A percentile compares a stretch with the other conserved stretches of the same genome.
These are phyloP conservation scores for Oncorhynchus kisutch DNA, from an alignment of 2,113 vertebrate genomes.

Conservation along the genomic window DNA sequence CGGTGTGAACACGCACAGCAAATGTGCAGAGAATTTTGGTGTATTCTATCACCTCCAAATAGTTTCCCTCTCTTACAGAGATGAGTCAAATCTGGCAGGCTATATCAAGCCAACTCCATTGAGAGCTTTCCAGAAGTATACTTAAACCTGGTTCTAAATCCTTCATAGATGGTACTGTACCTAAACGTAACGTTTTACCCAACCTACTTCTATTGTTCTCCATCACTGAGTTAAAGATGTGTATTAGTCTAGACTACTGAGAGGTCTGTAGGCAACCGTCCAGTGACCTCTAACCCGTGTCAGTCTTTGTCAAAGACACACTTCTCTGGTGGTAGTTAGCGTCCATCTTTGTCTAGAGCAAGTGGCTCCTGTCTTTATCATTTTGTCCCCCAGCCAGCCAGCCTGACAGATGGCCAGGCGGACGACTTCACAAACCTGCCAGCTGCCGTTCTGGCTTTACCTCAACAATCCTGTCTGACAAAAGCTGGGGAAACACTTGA, in stretches of 20 bases:
- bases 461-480: conserved; percentile 10
- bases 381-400: not conserved
- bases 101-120: not conserved
- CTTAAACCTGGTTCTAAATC: too few relatives aligned
- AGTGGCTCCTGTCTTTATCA: not conserved
- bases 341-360: conserved; percentile 13
- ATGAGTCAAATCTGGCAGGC: too few relatives aligned
- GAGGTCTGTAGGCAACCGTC: not conserved
- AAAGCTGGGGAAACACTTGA: not conserved
- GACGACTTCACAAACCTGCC: conserved; percentile 37
- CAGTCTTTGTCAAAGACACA: not conserved
- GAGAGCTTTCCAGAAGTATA: not conserved
- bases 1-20: not conserved
- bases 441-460: conserved; percentile 31
- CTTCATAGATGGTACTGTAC: too few relatives aligned
- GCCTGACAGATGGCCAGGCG: conserved; percentile 3
- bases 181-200: too few relatives aligned
- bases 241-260: not conserved
- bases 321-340: conserved; percentile 2
- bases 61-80: too few relatives aligned
- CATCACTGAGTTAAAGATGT: not conserved
- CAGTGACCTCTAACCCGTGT: not conserved
- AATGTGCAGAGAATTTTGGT: not conserved
- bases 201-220: not conserved
- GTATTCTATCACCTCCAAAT: not conserved